These are phyloP conservation scores for Lonchura striata DNA, from an alignment of 2,113 vertebrate genomes.

Conservation along the genomic window DNA sequence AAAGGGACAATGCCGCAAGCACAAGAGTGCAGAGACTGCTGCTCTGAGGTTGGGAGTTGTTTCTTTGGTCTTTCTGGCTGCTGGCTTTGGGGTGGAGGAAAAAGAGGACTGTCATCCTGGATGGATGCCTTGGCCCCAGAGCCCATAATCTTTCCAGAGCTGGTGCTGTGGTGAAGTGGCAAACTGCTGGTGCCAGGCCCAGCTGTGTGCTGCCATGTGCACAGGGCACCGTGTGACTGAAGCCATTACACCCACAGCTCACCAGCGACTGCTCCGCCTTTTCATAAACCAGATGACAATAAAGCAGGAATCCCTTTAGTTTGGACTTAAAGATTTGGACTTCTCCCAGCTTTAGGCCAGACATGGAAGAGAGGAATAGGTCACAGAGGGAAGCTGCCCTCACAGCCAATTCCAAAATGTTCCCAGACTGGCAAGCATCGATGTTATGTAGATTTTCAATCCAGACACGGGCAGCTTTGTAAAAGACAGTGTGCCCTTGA, in stretches of 20 bases:
- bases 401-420: neutral
- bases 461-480: neutral
- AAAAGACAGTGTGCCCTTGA: neutral
- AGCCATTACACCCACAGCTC: neutral
- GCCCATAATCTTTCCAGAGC: neutral
- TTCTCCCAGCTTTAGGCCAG: neutral
- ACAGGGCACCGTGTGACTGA: neutral
- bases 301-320: accelerated
- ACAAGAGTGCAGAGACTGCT: neutral
- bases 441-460: neutral
- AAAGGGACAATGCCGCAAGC: neutral
- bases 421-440: neutral
- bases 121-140: neutral
- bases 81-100: neutral
- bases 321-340: neutral
- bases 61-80: neutral
- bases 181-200: neutral
- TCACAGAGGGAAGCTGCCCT: neutral
- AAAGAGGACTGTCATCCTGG: neutral
- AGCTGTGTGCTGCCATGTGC: neutral
- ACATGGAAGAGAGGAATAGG: neutral
- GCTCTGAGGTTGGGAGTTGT: neutral
- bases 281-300: neutral
- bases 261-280: neutral
- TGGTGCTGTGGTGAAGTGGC: neutral